Percentiles rank a stretch among this genome's conserved stretches.
These are phyloP conservation scores for Caiman crocodilus DNA, from an alignment of 2,797 vertebrate species.

Conservation along the genomic window DNA sequence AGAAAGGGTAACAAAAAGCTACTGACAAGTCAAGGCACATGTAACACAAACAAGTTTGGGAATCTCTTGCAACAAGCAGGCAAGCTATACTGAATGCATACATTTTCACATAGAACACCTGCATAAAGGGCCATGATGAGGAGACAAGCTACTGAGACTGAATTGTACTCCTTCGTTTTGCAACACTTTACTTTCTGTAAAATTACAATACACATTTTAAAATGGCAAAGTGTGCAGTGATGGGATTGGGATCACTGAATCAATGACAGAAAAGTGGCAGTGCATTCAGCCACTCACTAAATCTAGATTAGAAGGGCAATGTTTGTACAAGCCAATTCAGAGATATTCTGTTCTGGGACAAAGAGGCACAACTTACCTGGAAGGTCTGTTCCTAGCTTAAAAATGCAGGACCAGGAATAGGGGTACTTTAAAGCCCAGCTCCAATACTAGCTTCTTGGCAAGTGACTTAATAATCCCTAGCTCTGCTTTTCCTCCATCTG, in stretches of 20 bases:
- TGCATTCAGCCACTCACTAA: too few species aligned
- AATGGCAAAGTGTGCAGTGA: too few species aligned
- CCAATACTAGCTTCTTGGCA: background rate
- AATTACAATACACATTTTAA: too few species aligned
- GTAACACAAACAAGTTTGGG: background rate
- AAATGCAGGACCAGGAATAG: background rate
- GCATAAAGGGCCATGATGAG: background rate
- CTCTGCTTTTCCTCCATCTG: background rate
- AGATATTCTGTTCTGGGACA: background rate
- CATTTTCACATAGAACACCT: background rate
- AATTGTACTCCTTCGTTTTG: background rate
- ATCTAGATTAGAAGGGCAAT: too few species aligned
- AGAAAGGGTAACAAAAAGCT: conserved; percentile 35
- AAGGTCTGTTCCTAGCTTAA: background rate
- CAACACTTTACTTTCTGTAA: background rate
- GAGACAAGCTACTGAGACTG: background rate
- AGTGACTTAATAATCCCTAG: fast-evolving
- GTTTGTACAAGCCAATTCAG: too few species aligned
- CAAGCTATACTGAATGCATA: background rate
- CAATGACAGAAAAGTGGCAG: too few species aligned
- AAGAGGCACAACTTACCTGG: background rate
- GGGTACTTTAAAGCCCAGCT: background rate
- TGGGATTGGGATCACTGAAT: too few species aligned
- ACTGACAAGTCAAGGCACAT: conserved; percentile 55
- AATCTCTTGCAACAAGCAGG: conserved; percentile 39